A percentile compares a stretch with the other conserved stretches of the same genome.
These are phyloP conservation scores for Bugula neritina DNA, from an alignment of 2,888 invertebrate genomes.

Conservation along the genomic window DNA sequence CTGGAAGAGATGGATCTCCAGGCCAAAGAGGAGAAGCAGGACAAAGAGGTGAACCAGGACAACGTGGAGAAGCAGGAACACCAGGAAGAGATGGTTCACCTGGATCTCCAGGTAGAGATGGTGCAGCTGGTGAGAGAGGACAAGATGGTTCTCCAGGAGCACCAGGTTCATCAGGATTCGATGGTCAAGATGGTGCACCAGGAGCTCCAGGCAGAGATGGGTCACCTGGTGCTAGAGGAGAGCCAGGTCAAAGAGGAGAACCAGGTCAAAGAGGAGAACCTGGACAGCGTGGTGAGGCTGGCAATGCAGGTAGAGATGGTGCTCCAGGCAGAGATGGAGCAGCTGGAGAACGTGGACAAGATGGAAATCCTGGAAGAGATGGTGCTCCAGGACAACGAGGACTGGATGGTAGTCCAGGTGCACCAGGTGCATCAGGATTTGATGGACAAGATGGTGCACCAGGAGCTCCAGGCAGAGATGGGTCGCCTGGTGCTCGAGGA, in stretches of 20 bases:
- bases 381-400: conserved; percentile 25
- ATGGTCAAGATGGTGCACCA: conserved; percentile 31
- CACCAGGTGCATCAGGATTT: conserved; percentile 12
- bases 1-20: not conserved
- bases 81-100: conserved; percentile 27
- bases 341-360: conserved; percentile 26
- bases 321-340: conserved; percentile 25
- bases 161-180: conserved; percentile 29
- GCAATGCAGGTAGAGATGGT: conserved; percentile 23
- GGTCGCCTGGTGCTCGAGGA: not conserved
- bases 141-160: conserved; percentile 27
- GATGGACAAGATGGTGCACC: not conserved
- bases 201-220: conserved; percentile 32
- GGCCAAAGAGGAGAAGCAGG: not conserved
- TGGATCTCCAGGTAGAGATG: conserved; percentile 29
- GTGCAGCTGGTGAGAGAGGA: not conserved
- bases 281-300: conserved; percentile 27
- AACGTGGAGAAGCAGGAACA: conserved; percentile 16
- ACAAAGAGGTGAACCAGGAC: not conserved
- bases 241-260: conserved; percentile 23
- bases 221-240: conserved; percentile 30
- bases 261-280: conserved; percentile 24
- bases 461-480: not conserved
- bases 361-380: conserved; percentile 27
- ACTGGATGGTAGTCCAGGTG: not conserved